Percentiles rank a stretch among this genome's conserved stretches.
These are phyloP conservation scores for Euplexia lucipara DNA, from an alignment of 2,888 invertebrate species.

Conservation along the genomic window DNA sequence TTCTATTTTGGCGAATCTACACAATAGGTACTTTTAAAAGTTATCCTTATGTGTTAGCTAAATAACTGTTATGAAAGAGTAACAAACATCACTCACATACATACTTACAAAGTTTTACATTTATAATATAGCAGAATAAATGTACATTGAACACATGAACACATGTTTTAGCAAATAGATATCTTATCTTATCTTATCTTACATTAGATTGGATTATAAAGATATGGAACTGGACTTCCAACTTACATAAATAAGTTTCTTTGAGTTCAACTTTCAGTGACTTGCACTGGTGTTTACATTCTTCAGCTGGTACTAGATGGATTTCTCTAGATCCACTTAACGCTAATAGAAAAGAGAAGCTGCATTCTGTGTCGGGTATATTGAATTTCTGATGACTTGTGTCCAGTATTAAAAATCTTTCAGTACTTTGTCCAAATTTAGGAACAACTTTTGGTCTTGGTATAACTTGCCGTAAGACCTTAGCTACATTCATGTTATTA, in stretches of 20 bases:
- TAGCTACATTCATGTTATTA: constrained; percentile 94
- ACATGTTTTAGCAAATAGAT: no score
- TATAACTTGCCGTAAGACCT: constrained; percentile 93
- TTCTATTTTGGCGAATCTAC: no score
- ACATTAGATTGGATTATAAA: background rate
- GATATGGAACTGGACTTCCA: background rate
- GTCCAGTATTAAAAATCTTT: constrained; percentile 95
- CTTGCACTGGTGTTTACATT: constrained; percentile 94
- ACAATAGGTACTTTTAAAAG: no score
- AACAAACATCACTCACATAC: no score
- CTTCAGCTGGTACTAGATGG: constrained; percentile 94
- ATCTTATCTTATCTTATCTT: no score
- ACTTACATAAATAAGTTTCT: constrained; percentile 94
- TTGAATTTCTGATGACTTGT: constrained; percentile 92
- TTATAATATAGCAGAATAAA: no score
- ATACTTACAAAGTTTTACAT: no score
- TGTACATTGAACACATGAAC: no score
- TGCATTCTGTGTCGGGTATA: constrained; percentile 96
- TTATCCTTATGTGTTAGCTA: no score
- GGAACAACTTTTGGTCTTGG: constrained; percentile 93
- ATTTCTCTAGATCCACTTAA: constrained; percentile 94
- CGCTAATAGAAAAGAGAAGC: constrained; percentile 94
- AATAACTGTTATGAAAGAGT: no score
- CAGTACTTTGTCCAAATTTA: constrained; percentile 94
- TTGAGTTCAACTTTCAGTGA: constrained; percentile 93